These are phyloP conservation scores for Trogon surrucura DNA, from an alignment of 2,113 vertebrate species.

Conservation along the genomic window DNA sequence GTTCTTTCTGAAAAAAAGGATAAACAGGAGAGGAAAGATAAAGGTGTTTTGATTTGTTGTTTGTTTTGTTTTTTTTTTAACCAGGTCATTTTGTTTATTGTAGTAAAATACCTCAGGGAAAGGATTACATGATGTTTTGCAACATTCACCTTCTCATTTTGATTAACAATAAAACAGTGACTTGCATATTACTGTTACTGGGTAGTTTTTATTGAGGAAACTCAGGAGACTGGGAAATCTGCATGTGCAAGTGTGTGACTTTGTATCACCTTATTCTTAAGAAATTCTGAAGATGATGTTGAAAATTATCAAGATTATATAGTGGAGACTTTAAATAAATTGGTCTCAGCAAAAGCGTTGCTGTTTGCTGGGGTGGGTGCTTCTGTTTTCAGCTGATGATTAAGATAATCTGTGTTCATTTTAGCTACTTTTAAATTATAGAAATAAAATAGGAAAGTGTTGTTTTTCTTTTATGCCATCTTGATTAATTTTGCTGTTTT, in stretches of 20 bases:
- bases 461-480: neutral
- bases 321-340: neutral
- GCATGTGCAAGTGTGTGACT: neutral
- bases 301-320: neutral
- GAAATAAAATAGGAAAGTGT: neutral
- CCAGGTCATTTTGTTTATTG: neutral
- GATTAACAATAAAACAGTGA: neutral
- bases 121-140: neutral
- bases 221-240: neutral
- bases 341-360: neutral
- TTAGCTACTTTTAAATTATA: neutral
- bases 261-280: neutral
- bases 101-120: neutral
- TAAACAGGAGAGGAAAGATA: neutral
- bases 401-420: neutral
- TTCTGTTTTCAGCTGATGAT: neutral
- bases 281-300: neutral
- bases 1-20: neutral
- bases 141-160: neutral
- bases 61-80: neutral
- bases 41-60: neutral
- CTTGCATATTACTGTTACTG: neutral
- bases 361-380: neutral
- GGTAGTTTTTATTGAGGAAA: neutral
- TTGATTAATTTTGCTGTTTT: neutral